Conservation (phyloP, 2,113 vertebrate species). For the Anarhynchus alexandrinus region DNA sequence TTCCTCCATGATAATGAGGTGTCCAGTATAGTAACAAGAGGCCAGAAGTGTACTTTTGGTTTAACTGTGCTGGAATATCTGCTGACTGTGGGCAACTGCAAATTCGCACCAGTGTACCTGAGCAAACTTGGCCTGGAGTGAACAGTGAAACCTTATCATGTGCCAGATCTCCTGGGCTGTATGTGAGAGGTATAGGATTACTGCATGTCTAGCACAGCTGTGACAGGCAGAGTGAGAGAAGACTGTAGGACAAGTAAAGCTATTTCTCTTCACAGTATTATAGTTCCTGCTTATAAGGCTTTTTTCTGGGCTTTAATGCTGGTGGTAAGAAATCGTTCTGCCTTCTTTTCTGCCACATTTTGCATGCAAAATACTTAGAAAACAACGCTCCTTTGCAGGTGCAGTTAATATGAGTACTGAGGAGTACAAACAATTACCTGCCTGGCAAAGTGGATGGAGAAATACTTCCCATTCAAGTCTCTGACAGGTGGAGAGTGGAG, state of each 20-base stretch:
- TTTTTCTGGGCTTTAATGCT: neutral
- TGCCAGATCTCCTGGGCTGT: conserved; percentile 3
- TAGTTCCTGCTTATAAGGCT: neutral
- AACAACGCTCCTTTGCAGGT: neutral
- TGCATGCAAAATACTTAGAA: neutral
- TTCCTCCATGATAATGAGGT: conserved; percentile 58
- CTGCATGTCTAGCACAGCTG: conserved; percentile 22
- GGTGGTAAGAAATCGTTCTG: neutral
- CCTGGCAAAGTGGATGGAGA: neutral
- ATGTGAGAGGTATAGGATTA: neutral
- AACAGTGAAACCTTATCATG: conserved; percentile 40
- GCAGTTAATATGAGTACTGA: neutral
- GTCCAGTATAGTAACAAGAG: conserved; percentile 46
- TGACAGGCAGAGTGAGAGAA: neutral
- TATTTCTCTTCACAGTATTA: neutral
- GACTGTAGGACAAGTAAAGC: neutral
- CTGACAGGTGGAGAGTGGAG: neutral
- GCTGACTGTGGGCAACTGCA: neutral
- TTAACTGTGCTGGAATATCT: neutral
- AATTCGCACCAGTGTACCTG: neutral
- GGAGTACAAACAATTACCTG: neutral
- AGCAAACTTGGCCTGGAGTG: neutral
- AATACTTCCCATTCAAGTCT: neutral
- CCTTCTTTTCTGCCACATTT: neutral
- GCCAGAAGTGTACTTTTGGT: neutral